Percentiles rank a stretch among this genome's conserved stretches.
phyloP scores from a whole-genome alignment of 1,140 invertebrate genomes.

The Eumaeus atala region DNA sequence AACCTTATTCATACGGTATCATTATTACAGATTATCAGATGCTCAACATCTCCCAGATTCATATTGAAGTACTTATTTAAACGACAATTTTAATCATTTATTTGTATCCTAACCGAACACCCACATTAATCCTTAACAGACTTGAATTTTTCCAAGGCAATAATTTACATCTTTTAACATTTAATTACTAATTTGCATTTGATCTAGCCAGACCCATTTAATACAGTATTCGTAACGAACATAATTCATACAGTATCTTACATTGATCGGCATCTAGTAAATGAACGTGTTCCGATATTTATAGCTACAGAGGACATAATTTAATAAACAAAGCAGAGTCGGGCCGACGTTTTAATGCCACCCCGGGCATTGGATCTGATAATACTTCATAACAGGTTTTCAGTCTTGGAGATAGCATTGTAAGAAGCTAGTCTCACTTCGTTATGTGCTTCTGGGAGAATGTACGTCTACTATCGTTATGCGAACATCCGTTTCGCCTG shows the following conservation, averaged over 20 bases:
- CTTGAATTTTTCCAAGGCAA: conserved; percentile 3
- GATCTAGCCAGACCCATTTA: conserved; percentile 31
- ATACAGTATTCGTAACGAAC: conserved; percentile 48
- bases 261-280: conserved; percentile 65
- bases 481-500: conserved; percentile 49
- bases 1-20: no score
- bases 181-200: conserved; percentile 13
- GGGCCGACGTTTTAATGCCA: conserved; percentile 68
- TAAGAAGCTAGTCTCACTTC: conserved; percentile 56
- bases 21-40: no score
- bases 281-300: conserved; percentile 62
- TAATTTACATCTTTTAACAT: conserved; percentile 12
- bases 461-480: conserved; percentile 42
- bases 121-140: conserved; percentile 1
- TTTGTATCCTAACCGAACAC: no score
- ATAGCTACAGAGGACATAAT: conserved; percentile 66
- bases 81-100: no score
- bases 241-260: conserved; percentile 65
- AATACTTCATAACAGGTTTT: conserved; percentile 67
- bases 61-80: no score
- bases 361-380: conserved; percentile 66
- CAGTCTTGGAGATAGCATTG: conserved; percentile 63
- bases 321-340: conserved; percentile 72
- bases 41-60: no score
- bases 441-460: conserved; percentile 55